phyloP scores from a whole-genome alignment of 2,113 vertebrate species.

The Serinus canaria region DNA sequence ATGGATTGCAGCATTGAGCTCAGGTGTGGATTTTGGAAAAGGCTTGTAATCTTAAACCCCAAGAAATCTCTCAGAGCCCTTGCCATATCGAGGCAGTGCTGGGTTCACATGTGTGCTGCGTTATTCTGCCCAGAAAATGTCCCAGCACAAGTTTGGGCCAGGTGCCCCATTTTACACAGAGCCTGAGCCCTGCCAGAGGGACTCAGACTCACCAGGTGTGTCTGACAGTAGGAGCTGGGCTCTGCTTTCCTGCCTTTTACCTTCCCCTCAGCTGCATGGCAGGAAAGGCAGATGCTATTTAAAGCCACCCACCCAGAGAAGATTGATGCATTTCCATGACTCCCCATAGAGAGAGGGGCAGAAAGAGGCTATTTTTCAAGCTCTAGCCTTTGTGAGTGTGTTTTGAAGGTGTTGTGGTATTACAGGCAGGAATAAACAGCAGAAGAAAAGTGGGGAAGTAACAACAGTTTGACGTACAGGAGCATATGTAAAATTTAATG shows the following conservation, averaged over 20 bases:
- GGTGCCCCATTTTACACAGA: neutral
- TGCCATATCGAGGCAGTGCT: neutral
- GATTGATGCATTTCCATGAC: neutral
- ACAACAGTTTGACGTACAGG: neutral
- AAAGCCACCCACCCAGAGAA: neutral
- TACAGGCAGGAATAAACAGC: neutral
- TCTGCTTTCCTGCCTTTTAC: neutral
- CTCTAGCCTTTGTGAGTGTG: neutral
- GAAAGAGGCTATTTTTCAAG: neutral
- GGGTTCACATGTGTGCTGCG: neutral
- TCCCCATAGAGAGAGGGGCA: neutral
- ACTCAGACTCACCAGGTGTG: neutral
- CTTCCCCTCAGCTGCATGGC: neutral
- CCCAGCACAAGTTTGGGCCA: neutral
- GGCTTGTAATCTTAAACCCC: neutral
- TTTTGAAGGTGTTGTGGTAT: neutral
- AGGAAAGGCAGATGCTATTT: neutral
- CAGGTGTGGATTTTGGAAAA: neutral
- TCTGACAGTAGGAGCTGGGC: neutral
- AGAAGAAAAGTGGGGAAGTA: neutral
- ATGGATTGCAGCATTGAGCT: neutral
- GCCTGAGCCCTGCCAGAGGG: neutral
- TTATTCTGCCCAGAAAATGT: neutral
- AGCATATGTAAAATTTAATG: accelerated
- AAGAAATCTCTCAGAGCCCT: neutral